Evolutionary conservation across 2,888 invertebrate species (phyloP), one percentile per base, ranked within the genome.

Genomic region (Deilephila porcellus): DNA sequence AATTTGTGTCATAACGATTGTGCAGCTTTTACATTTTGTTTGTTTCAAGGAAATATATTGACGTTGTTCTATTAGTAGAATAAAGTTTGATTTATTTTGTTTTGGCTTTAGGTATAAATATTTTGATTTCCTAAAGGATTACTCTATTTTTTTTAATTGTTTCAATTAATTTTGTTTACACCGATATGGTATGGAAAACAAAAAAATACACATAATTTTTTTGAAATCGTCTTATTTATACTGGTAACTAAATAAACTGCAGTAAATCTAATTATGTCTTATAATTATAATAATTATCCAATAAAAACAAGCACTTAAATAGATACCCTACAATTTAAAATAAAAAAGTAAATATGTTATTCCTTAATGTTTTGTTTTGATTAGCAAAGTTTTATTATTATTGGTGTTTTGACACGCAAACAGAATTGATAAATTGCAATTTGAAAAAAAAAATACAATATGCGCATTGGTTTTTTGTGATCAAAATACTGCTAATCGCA

Each of bases 1-100:
- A 64, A 73, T 62, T 53, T 70, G 70, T 73, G 73, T 62, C 70
- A 70, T 62, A 70, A 73, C 45, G 52, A 29, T 70, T 64, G 37
- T 52, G 7, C 25, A 53, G 70, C 32, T 45, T 45, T 60, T 70
- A 14, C 17, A 70, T 73, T 70, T 53, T 32, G 52, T 60, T 37
- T 29, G 60, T 45, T 60, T 32, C 6, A 32, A 52, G 5, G 25
- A 67, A 67, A 67, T 67, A 20, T 64, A 20, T 25, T 25, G 56
- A 3, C 52, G 52, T 52, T 52, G 52, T 52, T 52, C 1, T 56
- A 6, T 17, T 53, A 53, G 1, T 14, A 11, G 11, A 5, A 7
- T 37, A 37, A 37, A 37, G 34, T 25, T 25, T 1, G 25, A 37
- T 37, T 37, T 37, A 32, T 5, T 37, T 37, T 37, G 37, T 11